Percentiles rank a stretch among this genome's conserved stretches.
Conservation (phyloP, 2,797 vertebrate genomes). For the Catamblyrhynchus diadema region DNA sequence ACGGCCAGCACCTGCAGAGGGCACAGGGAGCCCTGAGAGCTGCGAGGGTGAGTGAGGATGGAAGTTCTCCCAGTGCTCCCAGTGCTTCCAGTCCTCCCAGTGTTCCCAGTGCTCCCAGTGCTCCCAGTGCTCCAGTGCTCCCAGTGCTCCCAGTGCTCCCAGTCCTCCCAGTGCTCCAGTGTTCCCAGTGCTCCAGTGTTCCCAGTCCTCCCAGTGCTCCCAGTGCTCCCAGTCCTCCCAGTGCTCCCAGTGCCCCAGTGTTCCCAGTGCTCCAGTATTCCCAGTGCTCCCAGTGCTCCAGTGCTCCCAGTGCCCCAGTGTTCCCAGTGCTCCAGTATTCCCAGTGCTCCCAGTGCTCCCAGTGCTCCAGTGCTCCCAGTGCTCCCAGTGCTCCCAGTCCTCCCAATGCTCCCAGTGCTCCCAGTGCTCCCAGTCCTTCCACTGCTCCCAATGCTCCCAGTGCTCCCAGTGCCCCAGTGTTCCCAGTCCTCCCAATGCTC, state of each 20-base stretch:
- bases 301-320: not conserved
- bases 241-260: accelerated
- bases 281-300: not conserved
- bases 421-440: accelerated
- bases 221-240: not conserved
- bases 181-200: not conserved
- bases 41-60: accelerated
- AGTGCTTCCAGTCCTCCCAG: too few relatives aligned
- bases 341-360: not conserved
- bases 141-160: accelerated
- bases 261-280: not conserved
- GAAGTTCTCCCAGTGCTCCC: not conserved
- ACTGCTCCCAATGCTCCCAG: accelerated
- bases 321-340: not conserved
- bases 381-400: too few relatives aligned
- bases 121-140: too few relatives aligned
- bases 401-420: too few relatives aligned
- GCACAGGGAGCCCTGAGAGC: not conserved
- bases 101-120: accelerated
- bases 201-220: not conserved
- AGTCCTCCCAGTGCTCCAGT: not conserved
- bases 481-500: too few relatives aligned
- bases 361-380: not conserved
- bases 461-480: too few relatives aligned
- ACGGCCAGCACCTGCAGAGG: not conserved